phyloP scores from a whole-genome alignment of 1,140 invertebrate genomes.

The Lordiphosa collinella region DNA sequence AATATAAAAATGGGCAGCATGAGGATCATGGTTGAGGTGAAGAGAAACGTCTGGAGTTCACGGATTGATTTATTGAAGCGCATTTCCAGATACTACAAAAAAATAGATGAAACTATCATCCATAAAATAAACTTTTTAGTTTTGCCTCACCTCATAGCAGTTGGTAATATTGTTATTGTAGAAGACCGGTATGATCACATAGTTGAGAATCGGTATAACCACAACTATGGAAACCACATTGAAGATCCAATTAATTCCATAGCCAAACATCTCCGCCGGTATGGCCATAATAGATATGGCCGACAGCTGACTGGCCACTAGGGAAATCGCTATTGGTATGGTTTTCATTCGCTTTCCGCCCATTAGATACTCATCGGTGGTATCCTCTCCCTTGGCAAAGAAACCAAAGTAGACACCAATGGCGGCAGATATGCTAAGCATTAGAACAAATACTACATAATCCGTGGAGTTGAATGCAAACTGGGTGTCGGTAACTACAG shows the following conservation, averaged over 20 bases:
- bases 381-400: constrained; percentile 79
- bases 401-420: constrained; percentile 85
- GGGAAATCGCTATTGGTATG: constrained; percentile 84
- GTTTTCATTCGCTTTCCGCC: constrained; percentile 84
- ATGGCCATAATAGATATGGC: constrained; percentile 89
- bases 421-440: constrained; percentile 83
- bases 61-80: constrained; percentile 84
- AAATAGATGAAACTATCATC: neutral
- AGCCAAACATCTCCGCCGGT: constrained; percentile 90
- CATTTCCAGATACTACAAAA: constrained; percentile 85
- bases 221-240: constrained; percentile 84
- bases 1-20: constrained; percentile 73
- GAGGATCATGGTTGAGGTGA: constrained; percentile 80
- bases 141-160: constrained; percentile 86
- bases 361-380: constrained; percentile 83
- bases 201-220: constrained; percentile 85
- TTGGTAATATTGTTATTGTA: constrained; percentile 89
- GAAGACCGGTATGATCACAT: constrained; percentile 90
- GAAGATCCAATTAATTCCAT: constrained; percentile 86
- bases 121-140: neutral
- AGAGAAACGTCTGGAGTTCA: constrained; percentile 83
- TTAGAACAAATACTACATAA: constrained; percentile 82
- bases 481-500: constrained; percentile 16
- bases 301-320: constrained; percentile 88
- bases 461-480: constrained; percentile 81